Conservation (phyloP, 2,888 invertebrate species). For the Eilema caniola region DNA sequence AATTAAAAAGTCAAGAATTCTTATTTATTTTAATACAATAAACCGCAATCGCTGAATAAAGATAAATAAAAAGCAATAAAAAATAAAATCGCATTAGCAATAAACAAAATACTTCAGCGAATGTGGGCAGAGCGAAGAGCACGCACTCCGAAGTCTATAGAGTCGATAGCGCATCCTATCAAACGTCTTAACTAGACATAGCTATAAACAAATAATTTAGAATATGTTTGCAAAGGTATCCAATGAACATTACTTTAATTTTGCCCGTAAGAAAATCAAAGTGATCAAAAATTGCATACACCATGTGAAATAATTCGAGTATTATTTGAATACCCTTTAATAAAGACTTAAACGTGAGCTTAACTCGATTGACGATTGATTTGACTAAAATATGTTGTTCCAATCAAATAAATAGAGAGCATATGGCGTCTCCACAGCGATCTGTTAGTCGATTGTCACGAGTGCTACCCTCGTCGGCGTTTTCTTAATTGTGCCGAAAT, state of each 20-base stretch:
- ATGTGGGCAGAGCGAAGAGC: slow-evolving; percentile 83
- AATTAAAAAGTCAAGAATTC: slow-evolving; percentile 87
- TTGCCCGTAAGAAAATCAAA: neutral
- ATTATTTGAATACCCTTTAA: neutral
- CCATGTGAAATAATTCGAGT: neutral
- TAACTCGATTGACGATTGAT: neutral
- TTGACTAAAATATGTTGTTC: neutral
- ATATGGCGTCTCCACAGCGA: slow-evolving; percentile 65
- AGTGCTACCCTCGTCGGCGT: slow-evolving; percentile 85
- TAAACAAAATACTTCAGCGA: slow-evolving; percentile 87
- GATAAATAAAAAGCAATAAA: slow-evolving; percentile 87
- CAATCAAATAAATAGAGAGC: slow-evolving; percentile 44
- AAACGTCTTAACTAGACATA: slow-evolving; percentile 16
- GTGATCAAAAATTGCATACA: neutral
- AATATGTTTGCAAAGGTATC: neutral
- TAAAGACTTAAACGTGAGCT: neutral
- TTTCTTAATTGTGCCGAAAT: slow-evolving; percentile 88
- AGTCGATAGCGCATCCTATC: slow-evolving; percentile 51
- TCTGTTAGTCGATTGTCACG: slow-evolving; percentile 79
- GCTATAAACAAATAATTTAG: neutral
- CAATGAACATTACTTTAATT: neutral
- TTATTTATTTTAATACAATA: slow-evolving; percentile 88
- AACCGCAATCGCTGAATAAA: slow-evolving; percentile 87
- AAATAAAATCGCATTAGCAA: slow-evolving; percentile 87
- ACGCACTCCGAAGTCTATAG: slow-evolving; percentile 73